These are phyloP conservation scores for Dryocosmus kuriphilus DNA, from an alignment of 2,888 invertebrate species.

Conservation along the genomic window DNA sequence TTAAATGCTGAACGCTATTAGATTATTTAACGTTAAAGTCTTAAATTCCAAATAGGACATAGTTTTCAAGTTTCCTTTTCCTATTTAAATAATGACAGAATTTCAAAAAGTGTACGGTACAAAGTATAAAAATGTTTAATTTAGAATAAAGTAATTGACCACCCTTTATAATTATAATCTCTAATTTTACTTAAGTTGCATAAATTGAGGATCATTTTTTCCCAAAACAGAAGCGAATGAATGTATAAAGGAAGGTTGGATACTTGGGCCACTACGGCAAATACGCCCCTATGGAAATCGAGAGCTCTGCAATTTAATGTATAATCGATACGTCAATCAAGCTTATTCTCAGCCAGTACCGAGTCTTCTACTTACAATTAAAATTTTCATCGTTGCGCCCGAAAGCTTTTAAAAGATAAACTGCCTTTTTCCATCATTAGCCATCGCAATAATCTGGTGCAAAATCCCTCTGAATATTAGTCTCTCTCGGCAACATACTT, in stretches of 20 bases:
- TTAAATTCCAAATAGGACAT: too few species aligned
- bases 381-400: slow-evolving; percentile 21
- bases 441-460: slow-evolving; percentile 4
- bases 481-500: slow-evolving; percentile 15
- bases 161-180: too few species aligned
- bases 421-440: slow-evolving; percentile 32
- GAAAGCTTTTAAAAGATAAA: slow-evolving; percentile 38
- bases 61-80: too few species aligned
- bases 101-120: too few species aligned
- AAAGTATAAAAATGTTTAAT: too few species aligned
- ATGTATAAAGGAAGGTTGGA: slow-evolving; percentile 15
- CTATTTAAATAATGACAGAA: too few species aligned
- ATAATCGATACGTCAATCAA: slow-evolving; percentile 48
- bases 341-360: slow-evolving; percentile 36
- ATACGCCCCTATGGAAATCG: slow-evolving; percentile 47
- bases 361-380: slow-evolving; percentile 41
- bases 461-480: slow-evolving; percentile 10
- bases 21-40: too few species aligned
- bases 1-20: too few species aligned
- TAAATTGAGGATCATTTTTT: background rate
- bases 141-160: too few species aligned
- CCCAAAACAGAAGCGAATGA: slow-evolving; percentile 13
- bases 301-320: slow-evolving; percentile 44
- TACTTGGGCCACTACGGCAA: slow-evolving; percentile 18
- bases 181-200: background rate